Conservation (phyloP, 2,113 vertebrate genomes). For the Salminus brasiliensis region DNA sequence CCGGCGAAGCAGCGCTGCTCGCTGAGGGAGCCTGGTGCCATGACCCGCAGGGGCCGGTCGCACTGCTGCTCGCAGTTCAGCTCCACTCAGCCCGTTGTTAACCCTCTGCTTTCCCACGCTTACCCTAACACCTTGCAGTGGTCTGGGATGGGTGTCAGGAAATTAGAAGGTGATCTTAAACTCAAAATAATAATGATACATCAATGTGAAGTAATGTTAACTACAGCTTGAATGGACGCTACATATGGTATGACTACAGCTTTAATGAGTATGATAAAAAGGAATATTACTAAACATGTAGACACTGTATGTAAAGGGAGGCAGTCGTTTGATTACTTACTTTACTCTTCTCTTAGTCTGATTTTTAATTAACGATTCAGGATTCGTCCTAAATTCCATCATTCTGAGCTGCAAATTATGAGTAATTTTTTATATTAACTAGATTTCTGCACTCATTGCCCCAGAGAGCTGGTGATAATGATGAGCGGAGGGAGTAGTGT, state of each 20-base stretch:
- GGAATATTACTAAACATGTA: too few species aligned
- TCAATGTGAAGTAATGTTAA: too few species aligned
- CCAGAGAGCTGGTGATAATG: conserved; percentile 4
- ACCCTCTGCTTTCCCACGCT: conserved; percentile 54
- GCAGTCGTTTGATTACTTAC: not conserved
- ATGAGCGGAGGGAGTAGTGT: not conserved
- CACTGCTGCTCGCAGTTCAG: conserved; percentile 45
- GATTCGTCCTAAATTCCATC: not conserved
- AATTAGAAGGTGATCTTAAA: not conserved
- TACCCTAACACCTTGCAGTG: conserved; percentile 37
- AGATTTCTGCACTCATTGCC: not conserved
- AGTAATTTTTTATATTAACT: not conserved
- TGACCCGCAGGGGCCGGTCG: conserved; percentile 63
- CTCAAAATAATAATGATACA: not conserved
- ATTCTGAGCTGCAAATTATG: not conserved
- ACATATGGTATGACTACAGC: too few species aligned
- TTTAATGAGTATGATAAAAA: too few species aligned
- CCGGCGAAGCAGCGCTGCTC: conserved; percentile 69
- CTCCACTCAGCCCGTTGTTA: conserved; percentile 54
- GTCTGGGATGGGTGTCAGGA: not conserved
- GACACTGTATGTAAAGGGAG: too few species aligned
- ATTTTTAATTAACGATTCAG: not conserved
- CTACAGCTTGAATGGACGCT: too few species aligned
- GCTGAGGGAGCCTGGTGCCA: conserved; percentile 57
- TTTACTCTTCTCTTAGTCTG: not conserved